Percentiles rank a stretch among this genome's conserved stretches.
Conservation (phyloP, 1,140 invertebrate species). For the Archivesica marissinica region DNA sequence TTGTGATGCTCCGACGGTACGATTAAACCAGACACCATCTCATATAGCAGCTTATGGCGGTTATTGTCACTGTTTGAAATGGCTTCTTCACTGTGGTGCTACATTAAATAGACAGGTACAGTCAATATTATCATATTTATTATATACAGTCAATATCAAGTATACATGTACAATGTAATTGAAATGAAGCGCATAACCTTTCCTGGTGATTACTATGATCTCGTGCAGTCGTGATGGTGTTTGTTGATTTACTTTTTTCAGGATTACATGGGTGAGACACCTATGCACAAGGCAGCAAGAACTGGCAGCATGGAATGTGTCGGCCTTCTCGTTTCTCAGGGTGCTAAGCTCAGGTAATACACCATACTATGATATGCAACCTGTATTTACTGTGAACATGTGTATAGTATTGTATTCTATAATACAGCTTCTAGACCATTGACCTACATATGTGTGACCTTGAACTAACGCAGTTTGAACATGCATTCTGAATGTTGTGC, state of each 20-base stretch:
- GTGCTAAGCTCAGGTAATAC: constrained; percentile 71
- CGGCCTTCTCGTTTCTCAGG: constrained; percentile 75
- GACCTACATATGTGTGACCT: too few species aligned
- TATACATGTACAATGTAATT: too few species aligned
- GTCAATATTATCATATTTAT: background rate
- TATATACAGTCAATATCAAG: background rate
- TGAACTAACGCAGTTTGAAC: too few species aligned
- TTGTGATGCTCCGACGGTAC: constrained; percentile 74
- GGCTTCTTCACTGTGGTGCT: constrained; percentile 77
- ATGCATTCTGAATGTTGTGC: too few species aligned
- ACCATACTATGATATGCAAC: background rate
- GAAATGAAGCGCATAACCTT: background rate
- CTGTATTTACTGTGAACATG: too few species aligned
- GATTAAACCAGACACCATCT: constrained; percentile 76
- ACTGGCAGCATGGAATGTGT: constrained; percentile 81
- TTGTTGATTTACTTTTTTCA: constrained; percentile 59
- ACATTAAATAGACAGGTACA: constrained; percentile 77
- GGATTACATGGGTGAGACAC: constrained; percentile 81
- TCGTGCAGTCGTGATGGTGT: background rate
- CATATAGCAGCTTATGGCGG: constrained; percentile 77
- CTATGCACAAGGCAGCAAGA: constrained; percentile 79
- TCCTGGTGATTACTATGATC: too few species aligned
- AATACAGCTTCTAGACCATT: too few species aligned
- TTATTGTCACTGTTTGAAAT: constrained; percentile 77
- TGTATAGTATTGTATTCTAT: too few species aligned